Conservation (phyloP, 2,888 invertebrate species). For the Mythimna impura region DNA sequence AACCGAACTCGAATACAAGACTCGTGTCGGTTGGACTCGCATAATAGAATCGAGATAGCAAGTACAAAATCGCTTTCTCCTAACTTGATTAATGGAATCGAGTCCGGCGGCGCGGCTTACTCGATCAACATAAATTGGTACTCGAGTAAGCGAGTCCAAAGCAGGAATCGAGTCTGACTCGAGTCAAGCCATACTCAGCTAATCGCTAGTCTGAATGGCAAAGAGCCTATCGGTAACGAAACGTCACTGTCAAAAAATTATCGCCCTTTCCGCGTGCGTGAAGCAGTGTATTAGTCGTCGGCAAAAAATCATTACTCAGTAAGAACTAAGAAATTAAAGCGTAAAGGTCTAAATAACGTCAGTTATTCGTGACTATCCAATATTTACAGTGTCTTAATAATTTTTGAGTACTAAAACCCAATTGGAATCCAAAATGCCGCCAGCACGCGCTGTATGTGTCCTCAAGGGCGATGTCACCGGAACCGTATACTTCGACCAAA, state of each 20-base stretch:
- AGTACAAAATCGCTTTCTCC: too few species aligned
- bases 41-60: too few species aligned
- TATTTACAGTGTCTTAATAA: background rate
- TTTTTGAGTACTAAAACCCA: background rate
- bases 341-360: conserved; percentile 2
- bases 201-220: too few species aligned
- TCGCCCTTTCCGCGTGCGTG: conserved; percentile 4
- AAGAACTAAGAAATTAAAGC: conserved; percentile 26
- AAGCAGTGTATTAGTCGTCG: background rate
- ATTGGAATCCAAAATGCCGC: conserved; percentile 87
- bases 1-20: too few species aligned
- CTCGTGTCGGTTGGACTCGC: too few species aligned
- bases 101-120: too few species aligned
- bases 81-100: too few species aligned
- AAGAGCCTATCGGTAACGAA: background rate
- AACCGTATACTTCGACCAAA: conserved; percentile 95
- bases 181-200: too few species aligned
- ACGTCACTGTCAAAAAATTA: conserved; percentile 18
- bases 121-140: too few species aligned
- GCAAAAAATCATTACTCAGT: conserved; percentile 29
- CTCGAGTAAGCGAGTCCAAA: too few species aligned
- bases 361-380: background rate
- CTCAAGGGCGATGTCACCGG: conserved; percentile 96
- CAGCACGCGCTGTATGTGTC: conserved; percentile 95
- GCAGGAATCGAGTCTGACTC: too few species aligned